Evolutionary conservation across 2,888 invertebrate species (phyloP).

Genomic region (Drosophila antonietae): DNA sequence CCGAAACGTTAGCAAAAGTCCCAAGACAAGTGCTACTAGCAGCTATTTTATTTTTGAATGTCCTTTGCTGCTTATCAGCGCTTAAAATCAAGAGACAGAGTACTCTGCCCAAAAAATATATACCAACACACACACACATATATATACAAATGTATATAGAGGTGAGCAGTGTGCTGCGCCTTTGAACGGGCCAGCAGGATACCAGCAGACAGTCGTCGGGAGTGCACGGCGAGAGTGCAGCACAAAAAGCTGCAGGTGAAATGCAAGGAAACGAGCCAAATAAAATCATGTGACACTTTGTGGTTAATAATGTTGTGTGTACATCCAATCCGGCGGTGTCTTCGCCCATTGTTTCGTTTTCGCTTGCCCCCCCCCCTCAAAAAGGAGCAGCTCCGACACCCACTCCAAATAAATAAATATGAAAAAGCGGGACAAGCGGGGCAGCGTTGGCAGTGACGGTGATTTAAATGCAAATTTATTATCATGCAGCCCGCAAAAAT

Average conservation of each 20-base stretch:
- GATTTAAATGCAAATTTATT: conserved; percentile 80
- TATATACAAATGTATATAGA: conserved; percentile 19
- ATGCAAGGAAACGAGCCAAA: conserved; percentile 69
- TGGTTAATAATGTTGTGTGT: conserved; percentile 76
- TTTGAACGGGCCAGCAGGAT: neutral
- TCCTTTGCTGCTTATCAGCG: conserved; percentile 74
- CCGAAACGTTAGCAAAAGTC: conserved; percentile 8
- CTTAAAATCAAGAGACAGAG: conserved; percentile 60
- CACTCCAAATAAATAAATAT: conserved; percentile 11
- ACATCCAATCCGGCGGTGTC: conserved; percentile 31
- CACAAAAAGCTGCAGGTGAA: conserved; percentile 71
- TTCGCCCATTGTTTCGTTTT: conserved; percentile 47
- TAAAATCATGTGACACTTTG: conserved; percentile 81
- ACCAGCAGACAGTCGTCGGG: conserved; percentile 1
- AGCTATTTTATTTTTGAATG: conserved; percentile 78
- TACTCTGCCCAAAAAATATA: conserved; percentile 69
- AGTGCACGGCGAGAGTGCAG: conserved; percentile 20
- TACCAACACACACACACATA: neutral
- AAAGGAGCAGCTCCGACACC: conserved; percentile 22
- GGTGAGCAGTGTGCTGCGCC: conserved; percentile 24
- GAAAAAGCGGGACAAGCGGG: conserved; percentile 47
- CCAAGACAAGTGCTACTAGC: conserved; percentile 72
- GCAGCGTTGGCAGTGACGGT: conserved; percentile 56
- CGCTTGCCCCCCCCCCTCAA: conserved; percentile 34
- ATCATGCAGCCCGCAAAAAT: conserved; percentile 75